These are phyloP conservation scores for Xiphophorus maculatus DNA, from an alignment of 2,113 vertebrate species.

Conservation along the genomic window DNA sequence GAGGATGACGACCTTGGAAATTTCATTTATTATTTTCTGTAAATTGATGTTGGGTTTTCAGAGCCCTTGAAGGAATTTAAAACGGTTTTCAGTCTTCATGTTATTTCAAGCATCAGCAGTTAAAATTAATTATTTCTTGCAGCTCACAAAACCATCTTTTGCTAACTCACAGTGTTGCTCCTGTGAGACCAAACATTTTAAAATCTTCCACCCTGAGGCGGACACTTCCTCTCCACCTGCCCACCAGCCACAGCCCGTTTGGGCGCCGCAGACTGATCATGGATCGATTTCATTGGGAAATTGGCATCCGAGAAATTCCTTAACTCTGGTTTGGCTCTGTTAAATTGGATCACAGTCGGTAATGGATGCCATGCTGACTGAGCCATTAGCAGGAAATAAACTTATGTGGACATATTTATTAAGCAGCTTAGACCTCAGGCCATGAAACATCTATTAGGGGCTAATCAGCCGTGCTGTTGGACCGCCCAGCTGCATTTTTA, in stretches of 20 bases:
- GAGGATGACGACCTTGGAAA: too few relatives aligned
- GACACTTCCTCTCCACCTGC: not conserved
- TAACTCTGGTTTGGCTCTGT: slow-evolving; percentile 38
- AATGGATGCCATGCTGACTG: slow-evolving; percentile 57
- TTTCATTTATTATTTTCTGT: too few relatives aligned
- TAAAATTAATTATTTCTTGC: not conserved
- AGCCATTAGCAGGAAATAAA: slow-evolving; percentile 45
- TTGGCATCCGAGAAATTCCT: slow-evolving; percentile 34
- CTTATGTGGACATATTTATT: slow-evolving; percentile 68
- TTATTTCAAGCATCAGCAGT: too few relatives aligned
- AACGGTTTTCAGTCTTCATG: too few relatives aligned
- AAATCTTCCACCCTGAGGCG: not conserved
- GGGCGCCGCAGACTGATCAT: not conserved
- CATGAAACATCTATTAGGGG: slow-evolving; percentile 58
- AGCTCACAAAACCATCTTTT: not conserved
- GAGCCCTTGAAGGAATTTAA: too few relatives aligned
- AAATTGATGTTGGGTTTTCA: too few relatives aligned
- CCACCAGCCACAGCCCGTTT: not conserved
- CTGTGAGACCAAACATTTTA: not conserved
- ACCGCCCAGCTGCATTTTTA: slow-evolving; percentile 6
- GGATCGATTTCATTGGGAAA: not conserved
- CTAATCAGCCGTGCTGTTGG: slow-evolving; percentile 50
- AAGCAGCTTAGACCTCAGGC: slow-evolving; percentile 61
- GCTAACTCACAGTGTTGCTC: not conserved
- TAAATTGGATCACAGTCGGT: slow-evolving; percentile 71